Percentiles rank a stretch among this genome's conserved stretches.
phyloP scores from a whole-genome alignment of 2,888 invertebrate species.

The Nymphalis polychloros region DNA sequence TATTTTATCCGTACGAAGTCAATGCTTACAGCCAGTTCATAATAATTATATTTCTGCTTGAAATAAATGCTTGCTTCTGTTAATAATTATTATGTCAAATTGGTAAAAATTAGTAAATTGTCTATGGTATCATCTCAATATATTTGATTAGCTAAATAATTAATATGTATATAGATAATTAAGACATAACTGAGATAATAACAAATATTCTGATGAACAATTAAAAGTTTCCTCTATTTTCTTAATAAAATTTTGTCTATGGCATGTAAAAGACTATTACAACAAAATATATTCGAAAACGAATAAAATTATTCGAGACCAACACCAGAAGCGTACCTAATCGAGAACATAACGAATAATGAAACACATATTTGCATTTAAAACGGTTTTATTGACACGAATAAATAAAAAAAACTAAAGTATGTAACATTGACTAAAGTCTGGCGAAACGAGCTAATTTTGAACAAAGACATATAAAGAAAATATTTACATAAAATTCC shows the following conservation, averaged over 20 bases:
- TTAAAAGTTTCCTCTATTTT: neutral
- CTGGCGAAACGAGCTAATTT: slow-evolving; percentile 20
- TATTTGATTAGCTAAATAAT: too few species aligned
- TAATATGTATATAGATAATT: too few species aligned
- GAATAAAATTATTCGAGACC: neutral
- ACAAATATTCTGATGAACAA: neutral
- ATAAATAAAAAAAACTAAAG: slow-evolving; percentile 36
- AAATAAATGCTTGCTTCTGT: too few species aligned
- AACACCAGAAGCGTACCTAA: slow-evolving; percentile 3
- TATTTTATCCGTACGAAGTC: too few species aligned
- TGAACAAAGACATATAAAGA: slow-evolving; percentile 23
- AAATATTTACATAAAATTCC: slow-evolving; percentile 19
- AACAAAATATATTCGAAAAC: neutral
- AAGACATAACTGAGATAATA: too few species aligned
- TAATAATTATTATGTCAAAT: too few species aligned
- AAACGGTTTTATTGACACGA: slow-evolving; percentile 41
- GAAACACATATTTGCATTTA: slow-evolving; percentile 21
- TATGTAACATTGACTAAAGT: slow-evolving; percentile 7
- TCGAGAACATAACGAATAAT: slow-evolving; percentile 13
- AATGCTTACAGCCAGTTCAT: too few species aligned
- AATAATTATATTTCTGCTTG: too few species aligned
- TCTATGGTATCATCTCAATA: too few species aligned
- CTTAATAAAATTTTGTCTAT: neutral
- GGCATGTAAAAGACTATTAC: neutral
- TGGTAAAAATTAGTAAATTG: too few species aligned